Base-by-base conservation (phyloP, 1,140 invertebrate genomes). In the Berghia stephanieae region DNA sequence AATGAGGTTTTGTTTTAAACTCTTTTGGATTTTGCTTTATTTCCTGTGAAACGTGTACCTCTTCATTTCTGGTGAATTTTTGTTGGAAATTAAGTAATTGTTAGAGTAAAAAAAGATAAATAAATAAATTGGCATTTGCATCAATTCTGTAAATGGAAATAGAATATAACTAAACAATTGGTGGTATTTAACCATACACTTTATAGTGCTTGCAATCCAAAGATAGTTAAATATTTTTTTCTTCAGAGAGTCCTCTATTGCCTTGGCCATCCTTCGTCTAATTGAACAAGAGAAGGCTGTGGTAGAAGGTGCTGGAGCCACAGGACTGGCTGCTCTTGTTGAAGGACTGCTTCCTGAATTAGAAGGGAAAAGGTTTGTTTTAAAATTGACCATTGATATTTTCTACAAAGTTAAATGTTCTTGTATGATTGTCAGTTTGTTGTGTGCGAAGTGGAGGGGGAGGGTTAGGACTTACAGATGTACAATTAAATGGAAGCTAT, bases 231-330 rank as follows among this genome's bases (percentile, higher is more conserved):
- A 63, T 63, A 16, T 52, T 43, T 73, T 57, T 16, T 16, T 27
- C n/a, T 43, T 8, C 78, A 91, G 90, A 75, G 92, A 92, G 82
- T 90, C 91, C 70, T 88, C 81, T 92, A 96, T 98, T 60, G 96
- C 96, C 0, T 92, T 97, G 79, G 93, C 96, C 3, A 97, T 98
- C 79, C 88, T 98, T 44, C 92, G 94, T 27, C 88, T 98, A 60
- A 92, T 97, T 3, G 96, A 98, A 89, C 91, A 94, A 75, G 96
- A 97, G 88, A 98, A 98, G 87, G 95, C 94, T 80, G 95, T 98
- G 2, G 95, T 98, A 1, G 96, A 98, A 89, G 96, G 90, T 0
- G 96, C 95, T 1, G 96, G 96, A 0, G 96, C 96, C 0, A 92
- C 93, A 18, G 95, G 95, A 1, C 88, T 98, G 3, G 96, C 96